A percentile compares a stretch with the other conserved stretches of the same genome.
Conservation (phyloP, 2,113 vertebrate genomes). For the Sapayoa aenigma region DNA sequence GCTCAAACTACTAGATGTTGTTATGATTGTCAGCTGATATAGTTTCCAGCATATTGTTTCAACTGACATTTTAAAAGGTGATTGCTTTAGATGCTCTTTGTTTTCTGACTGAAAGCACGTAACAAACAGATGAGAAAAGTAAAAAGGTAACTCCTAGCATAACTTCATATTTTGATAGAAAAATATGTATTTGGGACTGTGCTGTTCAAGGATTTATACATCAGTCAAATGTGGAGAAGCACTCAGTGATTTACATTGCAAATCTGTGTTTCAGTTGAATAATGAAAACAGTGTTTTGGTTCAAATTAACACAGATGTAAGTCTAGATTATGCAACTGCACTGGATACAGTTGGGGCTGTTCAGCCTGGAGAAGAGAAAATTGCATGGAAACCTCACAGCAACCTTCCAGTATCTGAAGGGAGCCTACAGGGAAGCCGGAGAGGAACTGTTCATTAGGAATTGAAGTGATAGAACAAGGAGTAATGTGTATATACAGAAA, state of each 20-base stretch:
- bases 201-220: background rate
- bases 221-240: background rate
- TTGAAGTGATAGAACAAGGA: background rate
- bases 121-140: background rate
- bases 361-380: background rate
- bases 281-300: background rate
- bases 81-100: background rate
- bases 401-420: too few species aligned
- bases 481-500: background rate
- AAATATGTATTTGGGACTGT: background rate
- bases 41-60: background rate
- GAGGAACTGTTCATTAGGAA: background rate
- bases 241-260: background rate
- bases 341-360: rapidly evolving
- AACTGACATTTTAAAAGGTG: background rate
- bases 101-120: background rate
- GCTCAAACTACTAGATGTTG: background rate
- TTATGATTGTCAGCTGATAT: background rate
- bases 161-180: background rate
- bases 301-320: background rate
- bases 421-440: background rate
- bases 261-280: background rate
- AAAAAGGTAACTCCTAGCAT: background rate
- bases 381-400: background rate
- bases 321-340: background rate